Percentiles rank a stretch among this genome's conserved stretches.
Conservation (phyloP, 2,113 vertebrate genomes). For the Amblyornis subalaris region DNA sequence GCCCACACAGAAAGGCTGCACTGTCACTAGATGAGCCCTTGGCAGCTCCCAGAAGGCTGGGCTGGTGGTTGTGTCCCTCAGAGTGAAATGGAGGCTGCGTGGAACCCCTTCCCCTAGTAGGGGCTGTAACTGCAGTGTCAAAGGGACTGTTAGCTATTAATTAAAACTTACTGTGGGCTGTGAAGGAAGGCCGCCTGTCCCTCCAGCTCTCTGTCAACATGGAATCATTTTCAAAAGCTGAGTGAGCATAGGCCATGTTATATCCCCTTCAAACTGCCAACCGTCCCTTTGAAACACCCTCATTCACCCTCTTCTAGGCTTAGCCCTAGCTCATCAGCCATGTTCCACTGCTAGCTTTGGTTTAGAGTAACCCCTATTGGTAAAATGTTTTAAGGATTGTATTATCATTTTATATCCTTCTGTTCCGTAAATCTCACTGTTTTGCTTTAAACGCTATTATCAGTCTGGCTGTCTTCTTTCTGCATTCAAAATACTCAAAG, state of each 20-base stretch:
- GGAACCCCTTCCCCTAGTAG: not conserved
- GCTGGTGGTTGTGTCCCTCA: not conserved
- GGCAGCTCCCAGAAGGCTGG: not conserved
- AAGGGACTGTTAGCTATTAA: not conserved
- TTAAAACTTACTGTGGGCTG: not conserved
- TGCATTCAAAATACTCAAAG: not conserved
- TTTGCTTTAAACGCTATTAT: not conserved
- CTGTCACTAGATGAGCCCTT: not conserved
- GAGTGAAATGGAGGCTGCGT: rapidly evolving
- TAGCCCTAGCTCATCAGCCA: not conserved
- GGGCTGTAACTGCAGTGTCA: not conserved
- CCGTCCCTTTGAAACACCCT: not conserved
- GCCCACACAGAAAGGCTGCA: not conserved
- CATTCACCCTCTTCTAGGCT: not conserved
- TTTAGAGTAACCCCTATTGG: not conserved
- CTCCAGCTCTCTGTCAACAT: not conserved
- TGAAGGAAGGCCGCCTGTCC: not conserved
- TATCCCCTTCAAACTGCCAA: not conserved
- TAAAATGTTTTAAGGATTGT: not conserved
- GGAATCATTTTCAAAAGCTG: not conserved
- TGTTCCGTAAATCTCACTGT: not conserved
- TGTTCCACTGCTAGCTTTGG: not conserved
- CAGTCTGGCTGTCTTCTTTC: not conserved
- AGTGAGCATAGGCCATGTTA: not conserved
- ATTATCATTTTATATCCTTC: not conserved